Conservation (phyloP, 2,888 invertebrate species). For the Hirtodrosophila confusa region DNA sequence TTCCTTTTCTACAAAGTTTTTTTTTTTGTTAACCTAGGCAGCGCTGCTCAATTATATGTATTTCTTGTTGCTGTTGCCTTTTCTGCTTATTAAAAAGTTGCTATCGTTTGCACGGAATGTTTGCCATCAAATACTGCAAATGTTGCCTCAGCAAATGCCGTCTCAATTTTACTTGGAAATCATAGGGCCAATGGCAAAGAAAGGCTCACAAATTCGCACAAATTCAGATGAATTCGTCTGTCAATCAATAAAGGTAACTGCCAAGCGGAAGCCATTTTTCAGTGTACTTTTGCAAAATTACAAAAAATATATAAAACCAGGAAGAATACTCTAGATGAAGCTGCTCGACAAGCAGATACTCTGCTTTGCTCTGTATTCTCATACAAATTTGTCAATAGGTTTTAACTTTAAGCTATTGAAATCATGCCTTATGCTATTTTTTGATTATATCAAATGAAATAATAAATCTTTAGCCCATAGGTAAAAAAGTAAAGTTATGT, state of each 20-base stretch:
- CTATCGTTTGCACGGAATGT: conserved; percentile 55
- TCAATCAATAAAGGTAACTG: conserved; percentile 52
- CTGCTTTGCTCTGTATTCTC: neutral
- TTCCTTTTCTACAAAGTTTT: conserved; percentile 36
- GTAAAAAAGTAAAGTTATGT: too few species aligned
- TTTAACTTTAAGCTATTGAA: too few species aligned
- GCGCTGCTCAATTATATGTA: conserved; percentile 56
- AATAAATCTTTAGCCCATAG: too few species aligned
- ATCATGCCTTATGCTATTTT: too few species aligned
- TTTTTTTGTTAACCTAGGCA: conserved; percentile 36
- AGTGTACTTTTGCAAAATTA: conserved; percentile 30
- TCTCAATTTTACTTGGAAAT: conserved; percentile 41
- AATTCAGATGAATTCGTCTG: conserved; percentile 48
- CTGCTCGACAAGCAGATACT: neutral
- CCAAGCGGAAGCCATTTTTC: conserved; percentile 20
- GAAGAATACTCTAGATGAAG: too few species aligned
- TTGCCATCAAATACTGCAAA: conserved; percentile 44
- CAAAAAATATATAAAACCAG: conserved; percentile 9
- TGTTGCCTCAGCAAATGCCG: conserved; percentile 23
- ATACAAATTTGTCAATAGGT: too few species aligned
- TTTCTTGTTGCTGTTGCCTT: conserved; percentile 43
- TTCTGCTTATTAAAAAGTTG: conserved; percentile 70
- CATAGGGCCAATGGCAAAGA: conserved; percentile 17
- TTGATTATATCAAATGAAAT: too few species aligned
- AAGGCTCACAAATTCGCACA: conserved; percentile 11